phyloP scores from a whole-genome alignment of 2,888 invertebrate species.

The Drosophila nr. fundita region DNA sequence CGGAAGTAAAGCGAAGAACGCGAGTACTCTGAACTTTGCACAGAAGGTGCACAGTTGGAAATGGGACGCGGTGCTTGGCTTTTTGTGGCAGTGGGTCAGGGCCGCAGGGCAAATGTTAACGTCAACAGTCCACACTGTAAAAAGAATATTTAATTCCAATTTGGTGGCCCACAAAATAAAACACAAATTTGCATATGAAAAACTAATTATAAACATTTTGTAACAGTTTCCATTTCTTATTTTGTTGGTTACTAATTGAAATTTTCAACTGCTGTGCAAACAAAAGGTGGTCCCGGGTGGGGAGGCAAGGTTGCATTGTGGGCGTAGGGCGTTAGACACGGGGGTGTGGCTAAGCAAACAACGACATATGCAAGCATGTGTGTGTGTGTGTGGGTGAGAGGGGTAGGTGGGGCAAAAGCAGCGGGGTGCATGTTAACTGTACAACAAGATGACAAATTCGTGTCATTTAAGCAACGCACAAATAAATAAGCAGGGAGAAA shows the following conservation, averaged over 20 bases:
- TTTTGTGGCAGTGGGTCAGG: slow-evolving; percentile 63
- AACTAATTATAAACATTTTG: slow-evolving; percentile 76
- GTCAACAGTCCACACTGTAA: slow-evolving; percentile 25
- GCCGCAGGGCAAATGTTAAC: slow-evolving; percentile 50
- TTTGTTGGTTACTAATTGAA: slow-evolving; percentile 64
- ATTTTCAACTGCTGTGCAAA: slow-evolving; percentile 73
- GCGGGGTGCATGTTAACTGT: slow-evolving; percentile 47
- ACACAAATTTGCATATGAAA: slow-evolving; percentile 71
- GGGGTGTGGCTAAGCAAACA: slow-evolving; percentile 72
- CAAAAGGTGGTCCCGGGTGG: slow-evolving; percentile 37
- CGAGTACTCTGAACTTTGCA: not conserved
- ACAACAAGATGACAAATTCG: slow-evolving; percentile 72
- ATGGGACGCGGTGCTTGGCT: not conserved
- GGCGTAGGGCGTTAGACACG: slow-evolving; percentile 23
- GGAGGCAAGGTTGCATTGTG: slow-evolving; percentile 13
- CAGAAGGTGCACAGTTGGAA: slow-evolving; percentile 21
- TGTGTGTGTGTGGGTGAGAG: not conserved
- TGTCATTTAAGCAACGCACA: slow-evolving; percentile 61
- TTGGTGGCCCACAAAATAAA: slow-evolving; percentile 45
- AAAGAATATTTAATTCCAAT: slow-evolving; percentile 73
- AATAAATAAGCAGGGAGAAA: slow-evolving; percentile 66
- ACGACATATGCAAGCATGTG: slow-evolving; percentile 61
- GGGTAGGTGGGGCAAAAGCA: slow-evolving; percentile 12
- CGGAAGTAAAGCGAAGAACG: slow-evolving; percentile 33
- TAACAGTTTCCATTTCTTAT: slow-evolving; percentile 47